phyloP scores from a whole-genome alignment of 1,140 invertebrate species.

The Micrasema longulum region DNA sequence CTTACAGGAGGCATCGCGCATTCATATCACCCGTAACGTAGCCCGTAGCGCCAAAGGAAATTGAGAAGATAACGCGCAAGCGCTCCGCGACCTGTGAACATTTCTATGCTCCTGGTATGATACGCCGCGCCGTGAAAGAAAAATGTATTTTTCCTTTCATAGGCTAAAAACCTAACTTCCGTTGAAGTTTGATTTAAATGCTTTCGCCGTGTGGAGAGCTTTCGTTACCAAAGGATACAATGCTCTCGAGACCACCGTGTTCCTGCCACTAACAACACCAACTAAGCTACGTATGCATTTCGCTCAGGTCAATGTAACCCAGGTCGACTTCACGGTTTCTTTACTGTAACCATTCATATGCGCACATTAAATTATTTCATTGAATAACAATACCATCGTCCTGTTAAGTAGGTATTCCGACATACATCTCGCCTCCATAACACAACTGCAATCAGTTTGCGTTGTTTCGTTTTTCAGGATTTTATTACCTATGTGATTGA shows the following conservation, averaged over 20 bases:
- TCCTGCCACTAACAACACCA: constrained; percentile 18
- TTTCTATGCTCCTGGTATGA: constrained; percentile 43
- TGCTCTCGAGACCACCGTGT: constrained; percentile 15
- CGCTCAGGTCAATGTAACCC: constrained; percentile 46
- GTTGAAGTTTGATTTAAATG: too few species aligned
- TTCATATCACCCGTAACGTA: constrained; percentile 39
- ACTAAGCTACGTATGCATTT: constrained; percentile 34
- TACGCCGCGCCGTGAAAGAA: not conserved
- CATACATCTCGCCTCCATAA: not conserved
- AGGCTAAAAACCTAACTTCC: too few species aligned
- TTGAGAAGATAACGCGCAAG: constrained; percentile 6
- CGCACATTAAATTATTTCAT: constrained; percentile 45
- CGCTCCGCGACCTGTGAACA: constrained; percentile 40
- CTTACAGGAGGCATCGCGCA: constrained; percentile 38
- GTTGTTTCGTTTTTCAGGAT: not conserved
- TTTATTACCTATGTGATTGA: not conserved
- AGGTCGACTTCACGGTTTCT: constrained; percentile 43
- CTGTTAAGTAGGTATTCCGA: constrained; percentile 15
- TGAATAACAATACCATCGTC: constrained; percentile 39
- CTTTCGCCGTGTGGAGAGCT: constrained; percentile 10
- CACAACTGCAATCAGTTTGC: constrained; percentile 1
- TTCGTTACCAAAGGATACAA: constrained; percentile 17
- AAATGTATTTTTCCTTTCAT: too few species aligned
- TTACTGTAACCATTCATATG: constrained; percentile 42
- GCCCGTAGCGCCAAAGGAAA: constrained; percentile 38